Conservation (phyloP, 2,797 vertebrate species). For the Tokudaia muenninki region DNA sequence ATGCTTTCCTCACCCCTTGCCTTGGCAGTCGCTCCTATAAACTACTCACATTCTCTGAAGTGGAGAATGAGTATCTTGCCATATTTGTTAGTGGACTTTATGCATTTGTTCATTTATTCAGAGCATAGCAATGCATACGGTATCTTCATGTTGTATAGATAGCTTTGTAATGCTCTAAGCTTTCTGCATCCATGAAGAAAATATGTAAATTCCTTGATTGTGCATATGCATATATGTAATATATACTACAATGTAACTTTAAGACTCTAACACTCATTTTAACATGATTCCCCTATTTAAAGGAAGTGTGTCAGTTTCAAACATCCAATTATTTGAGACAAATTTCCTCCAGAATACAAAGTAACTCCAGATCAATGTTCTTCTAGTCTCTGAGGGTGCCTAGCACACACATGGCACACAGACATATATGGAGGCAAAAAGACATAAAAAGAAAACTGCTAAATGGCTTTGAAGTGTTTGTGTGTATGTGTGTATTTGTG, state of each 20-base stretch:
- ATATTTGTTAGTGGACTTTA: not conserved
- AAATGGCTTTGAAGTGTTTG: not conserved
- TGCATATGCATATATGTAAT: not conserved
- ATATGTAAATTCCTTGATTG: not conserved
- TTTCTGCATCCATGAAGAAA: not conserved
- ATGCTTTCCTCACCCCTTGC: conserved; percentile 57
- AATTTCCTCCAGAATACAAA: not conserved
- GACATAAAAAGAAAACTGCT: not conserved
- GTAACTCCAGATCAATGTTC: not conserved
- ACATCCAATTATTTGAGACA: conserved; percentile 36
- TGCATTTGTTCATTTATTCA: not conserved
- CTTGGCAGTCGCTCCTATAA: conserved; percentile 53
- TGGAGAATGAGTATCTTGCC: not conserved
- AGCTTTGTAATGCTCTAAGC: conserved; percentile 16
- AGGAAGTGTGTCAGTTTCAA: not conserved
- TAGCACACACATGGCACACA: not conserved
- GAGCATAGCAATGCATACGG: not conserved
- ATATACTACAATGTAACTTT: not conserved
- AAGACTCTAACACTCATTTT: not conserved
- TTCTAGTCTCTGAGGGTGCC: not conserved
- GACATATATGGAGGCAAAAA: not conserved
- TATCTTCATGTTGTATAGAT: conserved; percentile 34
- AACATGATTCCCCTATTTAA: conserved; percentile 35
- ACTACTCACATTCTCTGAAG: conserved; percentile 57
- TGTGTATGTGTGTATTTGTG: not conserved